Evolutionary conservation across 1,140 invertebrate species (phyloP), one percentile per base, ranked within the genome.

Genomic region (Gryllus bimaculatus): DNA sequence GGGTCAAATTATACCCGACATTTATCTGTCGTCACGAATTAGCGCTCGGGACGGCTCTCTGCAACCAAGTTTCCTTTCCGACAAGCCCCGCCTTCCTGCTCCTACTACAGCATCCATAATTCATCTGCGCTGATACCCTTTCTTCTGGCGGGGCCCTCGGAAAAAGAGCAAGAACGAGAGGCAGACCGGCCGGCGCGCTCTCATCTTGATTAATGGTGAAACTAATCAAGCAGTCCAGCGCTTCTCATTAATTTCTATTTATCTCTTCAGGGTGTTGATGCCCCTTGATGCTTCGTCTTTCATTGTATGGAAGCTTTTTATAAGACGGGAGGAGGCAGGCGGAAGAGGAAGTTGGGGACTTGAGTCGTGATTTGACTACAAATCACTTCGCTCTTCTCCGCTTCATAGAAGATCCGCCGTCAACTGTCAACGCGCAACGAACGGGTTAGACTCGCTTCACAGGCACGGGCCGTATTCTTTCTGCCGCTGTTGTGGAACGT

Each of bases 171-270:
- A 13, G 54, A 66, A 10, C 18, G 54, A 18, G 54, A 66, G 54
- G 54, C 10, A 13, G 54, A 66, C 54, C 18, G 54, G 54, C 18
- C 54, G 54, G 54, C 18, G 10, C 54, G 54, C 26, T 39, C 26
- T 39, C 54, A 18, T 66, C 54, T 66, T 66, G 54, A 66, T 66
- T 66, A 66, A 66, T 66, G 54, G 54, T 13, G 54, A 18, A 66
- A 66, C 54, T 66, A 66, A 66, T 66, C 54, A 66, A 66, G 54
- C 54, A 66, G 54, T 66, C 54, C 54, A 66, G 54, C 7, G 54
- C 54, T 66, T 66, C 54, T 66, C 54, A 66, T 66, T 66, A 66
- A 66, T 66, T 66, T 66, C 54, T 66, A 66, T 66, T 66, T 66
- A 66, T 66, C 54, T 66, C 54, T 18, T 66, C 54, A 18, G 54